phyloP scores from a whole-genome alignment of 2,888 invertebrate species.

The Stenodera caucasica region DNA sequence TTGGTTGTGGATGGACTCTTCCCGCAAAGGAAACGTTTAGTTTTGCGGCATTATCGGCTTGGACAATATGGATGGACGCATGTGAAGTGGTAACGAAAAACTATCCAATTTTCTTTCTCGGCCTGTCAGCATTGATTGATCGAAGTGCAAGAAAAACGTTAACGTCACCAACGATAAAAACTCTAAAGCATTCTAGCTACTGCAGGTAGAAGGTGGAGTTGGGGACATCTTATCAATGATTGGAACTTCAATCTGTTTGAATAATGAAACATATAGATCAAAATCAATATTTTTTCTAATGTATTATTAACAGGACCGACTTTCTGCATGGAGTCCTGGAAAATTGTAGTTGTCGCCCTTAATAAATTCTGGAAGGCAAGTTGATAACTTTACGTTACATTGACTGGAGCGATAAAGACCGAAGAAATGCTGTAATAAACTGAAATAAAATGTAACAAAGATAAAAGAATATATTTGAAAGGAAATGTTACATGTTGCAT shows the following conservation, averaged over 20 bases:
- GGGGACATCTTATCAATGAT: too few relatives aligned
- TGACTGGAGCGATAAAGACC: conserved; percentile 9
- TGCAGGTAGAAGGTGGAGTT: too few relatives aligned
- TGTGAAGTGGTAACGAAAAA: not conserved
- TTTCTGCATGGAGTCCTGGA: too few relatives aligned
- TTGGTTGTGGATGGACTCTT: not conserved
- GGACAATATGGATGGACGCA: conserved; percentile 3
- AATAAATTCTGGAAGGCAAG: conserved; percentile 9
- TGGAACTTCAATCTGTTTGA: too few relatives aligned
- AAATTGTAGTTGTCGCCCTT: too few relatives aligned
- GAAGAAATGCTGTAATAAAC: conserved; percentile 20
- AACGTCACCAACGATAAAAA: not conserved
- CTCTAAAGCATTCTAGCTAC: not conserved
- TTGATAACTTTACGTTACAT: conserved; percentile 8
- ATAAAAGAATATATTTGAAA: conserved; percentile 20
- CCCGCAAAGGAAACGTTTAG: not conserved
- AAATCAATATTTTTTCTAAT: too few relatives aligned
- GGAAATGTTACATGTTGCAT: conserved; percentile 18
- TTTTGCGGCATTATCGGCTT: not conserved
- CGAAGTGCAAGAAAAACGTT: not conserved
- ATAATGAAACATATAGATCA: too few relatives aligned
- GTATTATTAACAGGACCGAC: too few relatives aligned
- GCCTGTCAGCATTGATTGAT: not conserved
- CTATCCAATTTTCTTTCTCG: conserved; percentile 4
- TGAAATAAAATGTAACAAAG: conserved; percentile 24